Base-by-base conservation (phyloP, 2,888 invertebrate species). In the Phengaris arion region DNA sequence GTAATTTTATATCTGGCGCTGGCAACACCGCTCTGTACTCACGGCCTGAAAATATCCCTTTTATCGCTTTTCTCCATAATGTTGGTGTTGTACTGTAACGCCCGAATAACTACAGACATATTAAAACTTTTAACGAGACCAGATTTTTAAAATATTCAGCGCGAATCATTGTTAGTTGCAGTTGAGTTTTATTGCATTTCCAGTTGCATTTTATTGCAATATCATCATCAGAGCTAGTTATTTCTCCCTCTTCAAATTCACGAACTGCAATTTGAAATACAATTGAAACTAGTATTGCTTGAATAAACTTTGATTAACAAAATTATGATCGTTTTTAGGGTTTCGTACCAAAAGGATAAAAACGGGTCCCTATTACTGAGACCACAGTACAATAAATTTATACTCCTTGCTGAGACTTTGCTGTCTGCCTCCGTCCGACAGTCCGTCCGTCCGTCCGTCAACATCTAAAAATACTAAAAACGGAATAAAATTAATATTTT, bases 21-120 rank as follows among this genome's bases (percentile, higher is more conserved):
- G 86, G 84, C 82, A 64, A 64, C 64, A 64, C 64, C 59, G 59
- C 22, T 81, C 83, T 82, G 82, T 85, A 85, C 86, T 85, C 82
- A 83, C 85, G 83, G 84, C 85, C 86, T 87, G 89, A 89, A 90
- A 88, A 89, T 88, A 88, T 89, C 87, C 84, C 85, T 87, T 87
- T 86, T 84, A 83, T 84, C 84, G 84, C 85, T 86, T 84, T 85
- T 81, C 83, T 82, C 79, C 79, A 80, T 79, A 79, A 80, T 79
- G 77, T 76, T 79, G 75, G 78, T 80, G 78, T 80, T 79, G 76
- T 78, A 75, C 76, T 55, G 70, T 73, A 57, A 51, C 74, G 75
- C 54, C 52, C 54, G 72, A 74, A 70, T 68, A 72, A 68, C 69
- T 75, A 74, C 68, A 46, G 52, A 75, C 55, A 75, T 74, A 76